These are phyloP conservation scores for Benitochromis conjunctus DNA, from an alignment of 2,113 vertebrate genomes.

Conservation along the genomic window DNA sequence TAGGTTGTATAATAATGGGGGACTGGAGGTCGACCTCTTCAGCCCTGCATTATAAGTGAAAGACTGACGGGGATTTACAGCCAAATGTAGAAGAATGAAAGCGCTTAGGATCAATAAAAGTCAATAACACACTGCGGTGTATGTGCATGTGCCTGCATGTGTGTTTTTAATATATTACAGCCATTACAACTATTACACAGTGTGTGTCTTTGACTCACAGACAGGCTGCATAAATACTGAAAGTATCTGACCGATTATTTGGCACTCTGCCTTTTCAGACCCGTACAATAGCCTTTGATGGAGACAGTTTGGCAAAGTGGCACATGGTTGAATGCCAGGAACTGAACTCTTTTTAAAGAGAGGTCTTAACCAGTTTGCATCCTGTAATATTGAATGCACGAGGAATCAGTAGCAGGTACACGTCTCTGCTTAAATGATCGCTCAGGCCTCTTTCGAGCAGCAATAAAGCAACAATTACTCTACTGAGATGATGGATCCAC, in stretches of 20 bases:
- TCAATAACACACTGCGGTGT: conserved; percentile 19
- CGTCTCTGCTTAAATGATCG: not conserved
- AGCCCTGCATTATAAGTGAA: conserved; percentile 22
- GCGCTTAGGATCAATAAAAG: conserved; percentile 34
- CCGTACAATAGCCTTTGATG: conserved; percentile 28
- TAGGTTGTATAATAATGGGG: conserved; percentile 13
- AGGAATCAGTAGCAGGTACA: conserved; percentile 2
- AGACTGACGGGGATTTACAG: conserved; percentile 31
- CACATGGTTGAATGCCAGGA: conserved; percentile 8
- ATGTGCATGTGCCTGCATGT: not conserved
- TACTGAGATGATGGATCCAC: conserved; percentile 18
- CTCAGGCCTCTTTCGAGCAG: conserved; percentile 10
- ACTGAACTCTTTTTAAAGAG: conserved; percentile 19
- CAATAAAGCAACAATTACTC: conserved; percentile 33
- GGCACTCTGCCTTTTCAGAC: conserved; percentile 13
- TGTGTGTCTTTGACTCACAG: conserved; percentile 19
- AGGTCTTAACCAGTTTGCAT: conserved; percentile 23
- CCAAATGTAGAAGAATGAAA: conserved; percentile 33
- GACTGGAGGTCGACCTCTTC: conserved; percentile 34
- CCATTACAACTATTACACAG: conserved; percentile 43
- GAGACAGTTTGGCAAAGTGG: conserved; percentile 36
- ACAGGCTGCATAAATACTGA: conserved; percentile 32
- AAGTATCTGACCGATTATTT: conserved; percentile 37
- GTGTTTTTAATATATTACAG: conserved; percentile 30
- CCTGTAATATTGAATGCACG: conserved; percentile 3